Conservation (phyloP, 2,888 invertebrate genomes). For the Xanthorhoe spadicearia region DNA sequence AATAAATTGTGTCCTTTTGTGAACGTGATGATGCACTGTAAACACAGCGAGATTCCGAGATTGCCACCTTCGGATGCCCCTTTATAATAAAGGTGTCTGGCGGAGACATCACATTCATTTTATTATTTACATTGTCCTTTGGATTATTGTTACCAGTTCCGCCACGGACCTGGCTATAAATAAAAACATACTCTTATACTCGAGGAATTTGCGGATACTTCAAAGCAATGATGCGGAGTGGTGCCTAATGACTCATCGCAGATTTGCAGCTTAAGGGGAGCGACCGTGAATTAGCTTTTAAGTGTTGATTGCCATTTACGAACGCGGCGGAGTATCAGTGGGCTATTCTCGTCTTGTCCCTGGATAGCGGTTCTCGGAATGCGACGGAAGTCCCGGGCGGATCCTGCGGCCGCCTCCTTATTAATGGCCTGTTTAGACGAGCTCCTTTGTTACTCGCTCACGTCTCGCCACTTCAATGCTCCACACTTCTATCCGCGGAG, state of each 20-base stretch:
- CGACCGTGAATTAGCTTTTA: slow-evolving; percentile 41
- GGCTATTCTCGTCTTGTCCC: slow-evolving; percentile 81
- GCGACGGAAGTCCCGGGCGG: slow-evolving; percentile 78
- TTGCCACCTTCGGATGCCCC: slow-evolving; percentile 65
- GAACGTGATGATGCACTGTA: slow-evolving; percentile 67
- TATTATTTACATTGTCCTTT: slow-evolving; percentile 55
- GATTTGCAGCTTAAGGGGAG: slow-evolving; percentile 37
- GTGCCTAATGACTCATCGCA: slow-evolving; percentile 41
- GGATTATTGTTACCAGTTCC: slow-evolving; percentile 40
- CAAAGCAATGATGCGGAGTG: slow-evolving; percentile 31
- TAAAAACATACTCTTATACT: slow-evolving; percentile 38
- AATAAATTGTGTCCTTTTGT: slow-evolving; percentile 63
- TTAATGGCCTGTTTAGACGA: slow-evolving; percentile 83
- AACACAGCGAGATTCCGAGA: slow-evolving; percentile 56
- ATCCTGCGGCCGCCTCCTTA: slow-evolving; percentile 78
- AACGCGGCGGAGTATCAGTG: slow-evolving; percentile 58
- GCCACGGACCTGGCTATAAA: slow-evolving; percentile 50
- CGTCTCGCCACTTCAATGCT: slow-evolving; percentile 72
- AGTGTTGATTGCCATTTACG: slow-evolving; percentile 65
- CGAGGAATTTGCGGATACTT: slow-evolving; percentile 38
- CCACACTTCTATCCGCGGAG: slow-evolving; percentile 40
- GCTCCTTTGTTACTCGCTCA: slow-evolving; percentile 81
- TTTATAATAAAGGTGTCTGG: slow-evolving; percentile 60
- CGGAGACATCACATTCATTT: slow-evolving; percentile 54
- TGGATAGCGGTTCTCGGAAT: slow-evolving; percentile 77